Evolutionary conservation across 2,888 invertebrate genomes (phyloP), one percentile per base, ranked within the genome.

Genomic region (Oegoconia quadripuncta): DNA sequence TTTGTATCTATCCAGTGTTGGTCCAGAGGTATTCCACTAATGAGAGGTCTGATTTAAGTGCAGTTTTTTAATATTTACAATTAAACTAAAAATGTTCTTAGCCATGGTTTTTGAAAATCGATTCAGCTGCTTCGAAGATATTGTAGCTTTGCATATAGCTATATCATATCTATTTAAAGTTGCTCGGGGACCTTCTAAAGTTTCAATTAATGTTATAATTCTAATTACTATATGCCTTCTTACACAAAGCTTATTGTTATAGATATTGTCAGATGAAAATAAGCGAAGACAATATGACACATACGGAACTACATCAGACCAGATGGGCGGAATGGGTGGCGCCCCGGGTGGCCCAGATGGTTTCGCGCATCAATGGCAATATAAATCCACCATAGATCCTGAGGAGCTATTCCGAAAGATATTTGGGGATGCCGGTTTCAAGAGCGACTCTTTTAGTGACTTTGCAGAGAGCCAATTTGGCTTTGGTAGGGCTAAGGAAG

Each of bases 391-490:
- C 6, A 92, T 98, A 52, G 97, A 99, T 76, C 98, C 99, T 0
- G 98, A 99, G 67, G 98, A 99, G 74, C 76, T 99, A 25, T 99
- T 99, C 81, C 90, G 98, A 37, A 97, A 95, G 80, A 98, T 99
- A 62, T 99, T 99, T 75, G 95, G 95, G n/a, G 93, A 95, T 55
- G 92, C 91, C 17, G 93, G 92, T 20, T 95, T 95, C 63, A 91
- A 91, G 37, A 88, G 88, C 50, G 76, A 78, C 18, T 83, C 89
- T 17, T 94, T 93, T 64, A 93, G 93, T 46, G 97, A 97, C 64
- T 97, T 93, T 89, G 93, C 95, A 4, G 97, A 97, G 55, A 95
- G 95, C 3, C 90, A 90, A 55, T 97, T 93, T 89, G 98, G 98
- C 1, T 97, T 95, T 89, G 97, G 96, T 29, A 93, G 94, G 55